Percentiles rank a stretch among this genome's conserved stretches.
phyloP scores from a whole-genome alignment of 2,113 vertebrate species.

The Alethe diademata region DNA sequence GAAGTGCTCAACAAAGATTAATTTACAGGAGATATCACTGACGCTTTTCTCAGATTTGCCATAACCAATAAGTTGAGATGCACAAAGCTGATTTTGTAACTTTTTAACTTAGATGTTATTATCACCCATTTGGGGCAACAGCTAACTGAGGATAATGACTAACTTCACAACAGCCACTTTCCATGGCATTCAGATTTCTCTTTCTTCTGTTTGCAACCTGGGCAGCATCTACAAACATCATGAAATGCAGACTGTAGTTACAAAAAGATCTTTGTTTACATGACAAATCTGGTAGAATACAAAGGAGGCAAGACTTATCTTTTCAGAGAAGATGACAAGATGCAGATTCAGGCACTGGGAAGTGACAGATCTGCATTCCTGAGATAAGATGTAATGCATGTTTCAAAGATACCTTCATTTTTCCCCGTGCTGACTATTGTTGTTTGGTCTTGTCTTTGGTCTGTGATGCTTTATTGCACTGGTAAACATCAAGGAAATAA shows the following conservation, averaged over 20 bases:
- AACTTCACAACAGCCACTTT: not conserved
- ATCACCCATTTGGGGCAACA: not conserved
- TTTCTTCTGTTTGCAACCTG: not conserved
- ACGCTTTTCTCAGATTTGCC: not conserved
- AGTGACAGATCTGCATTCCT: slow-evolving; percentile 54
- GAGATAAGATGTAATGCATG: slow-evolving; percentile 44
- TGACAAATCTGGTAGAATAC: slow-evolving; percentile 34
- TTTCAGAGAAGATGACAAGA: slow-evolving; percentile 33
- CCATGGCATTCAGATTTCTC: not conserved
- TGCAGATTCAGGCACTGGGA: slow-evolving; percentile 48
- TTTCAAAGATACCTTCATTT: slow-evolving; percentile 63
- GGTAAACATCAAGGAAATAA: slow-evolving; percentile 59
- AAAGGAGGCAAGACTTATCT: slow-evolving; percentile 16
- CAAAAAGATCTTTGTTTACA: not conserved
- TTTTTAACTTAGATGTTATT: not conserved
- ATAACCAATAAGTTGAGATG: not conserved
- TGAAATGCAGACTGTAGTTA: not conserved
- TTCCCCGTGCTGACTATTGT: slow-evolving; percentile 1
- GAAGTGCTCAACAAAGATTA: not conserved
- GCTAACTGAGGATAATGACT: not conserved
- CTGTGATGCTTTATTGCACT: slow-evolving; percentile 60
- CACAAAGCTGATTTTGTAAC: not conserved
- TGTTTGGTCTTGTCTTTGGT: slow-evolving; percentile 60
- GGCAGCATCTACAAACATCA: not conserved
- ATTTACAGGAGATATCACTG: not conserved